Evolutionary conservation across 2,888 invertebrate genomes (phyloP), one percentile per base, ranked within the genome.

Genomic region (Tetramorium bicarinatum): DNA sequence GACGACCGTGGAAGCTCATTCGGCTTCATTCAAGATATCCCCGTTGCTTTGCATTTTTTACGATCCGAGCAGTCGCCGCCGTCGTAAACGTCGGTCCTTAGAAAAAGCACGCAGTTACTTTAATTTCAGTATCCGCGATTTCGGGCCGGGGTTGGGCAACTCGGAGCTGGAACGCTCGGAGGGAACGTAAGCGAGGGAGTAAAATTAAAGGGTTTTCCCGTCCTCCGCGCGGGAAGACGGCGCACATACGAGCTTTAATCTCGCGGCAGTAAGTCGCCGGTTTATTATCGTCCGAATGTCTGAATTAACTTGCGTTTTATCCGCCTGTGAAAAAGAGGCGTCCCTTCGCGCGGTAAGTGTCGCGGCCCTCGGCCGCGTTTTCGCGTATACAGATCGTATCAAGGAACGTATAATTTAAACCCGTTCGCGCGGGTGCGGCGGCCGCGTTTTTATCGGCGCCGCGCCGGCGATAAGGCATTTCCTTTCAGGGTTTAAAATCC

Each of bases 261-360:
- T 84, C 82, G 71, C 67, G 80, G 77, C 77, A 75, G 82, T 85
- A 75, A 82, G 75, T 87, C 64, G 85, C 76, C 74, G 62, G 80
- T 88, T 89, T 88, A 89, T 89, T 86, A 79, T 87, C 85, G 64
- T 86, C 54, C 49, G 66, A 85, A 87, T 82, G 82, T 87, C 84
- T 52, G 67, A 86, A 79, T 84, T 85, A 86, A 87, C 87, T 84
- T 67, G 74, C 83, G 75, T 80, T 75, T 79, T 77, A 74, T 82
- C 74, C 44, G 74, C 15, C 66, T 75, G 84, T 82, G 85, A 34
- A 34, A 85, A 83, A 88, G 64, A 62, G 41, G 9, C n/a, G 21
- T 87, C 56, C 79, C 47, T 76, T 62, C 67, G 69, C 84, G 47
- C 49, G 11, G 7, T 41, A 67, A 81, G 52, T 29, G n/a, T 13